Percentiles rank a stretch among this genome's conserved stretches.
phyloP scores from a whole-genome alignment of 2,888 invertebrate genomes.

The Drepanosiphum platanoidis region DNA sequence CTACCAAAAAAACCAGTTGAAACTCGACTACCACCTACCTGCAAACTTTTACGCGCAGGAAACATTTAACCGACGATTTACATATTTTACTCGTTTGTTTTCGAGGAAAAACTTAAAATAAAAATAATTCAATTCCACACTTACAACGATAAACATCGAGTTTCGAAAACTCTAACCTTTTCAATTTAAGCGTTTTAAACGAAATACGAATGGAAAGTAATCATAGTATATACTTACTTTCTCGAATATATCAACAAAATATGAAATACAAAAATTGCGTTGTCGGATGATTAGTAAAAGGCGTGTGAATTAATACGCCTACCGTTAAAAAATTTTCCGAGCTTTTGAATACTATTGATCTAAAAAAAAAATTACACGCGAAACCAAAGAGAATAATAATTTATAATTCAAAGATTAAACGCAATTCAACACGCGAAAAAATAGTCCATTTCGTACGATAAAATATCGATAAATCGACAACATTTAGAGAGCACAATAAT shows the following conservation, averaged over 20 bases:
- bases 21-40: conserved; percentile 22
- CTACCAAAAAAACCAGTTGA: neutral
- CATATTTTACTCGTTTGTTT: conserved; percentile 21
- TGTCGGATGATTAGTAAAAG: neutral
- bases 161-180: conserved; percentile 28
- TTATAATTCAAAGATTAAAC: no score
- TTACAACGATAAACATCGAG: conserved; percentile 21
- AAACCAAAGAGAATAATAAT: no score
- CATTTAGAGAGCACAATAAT: no score
- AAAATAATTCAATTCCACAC: conserved; percentile 15
- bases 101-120: neutral
- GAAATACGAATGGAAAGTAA: conserved; percentile 30
- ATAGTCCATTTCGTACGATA: no score
- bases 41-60: neutral
- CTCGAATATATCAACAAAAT: conserved; percentile 20
- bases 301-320: neutral
- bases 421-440: no score
- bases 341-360: neutral
- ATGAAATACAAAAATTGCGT: neutral
- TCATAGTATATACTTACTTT: conserved; percentile 28
- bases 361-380: no score
- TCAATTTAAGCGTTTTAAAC: neutral
- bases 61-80: conserved; percentile 2
- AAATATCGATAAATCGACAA: no score
- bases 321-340: neutral